A percentile compares a stretch with the other conserved stretches of the same genome.
Conservation (phyloP, 2,797 vertebrate species). For the Triplophysa bombifrons region DNA sequence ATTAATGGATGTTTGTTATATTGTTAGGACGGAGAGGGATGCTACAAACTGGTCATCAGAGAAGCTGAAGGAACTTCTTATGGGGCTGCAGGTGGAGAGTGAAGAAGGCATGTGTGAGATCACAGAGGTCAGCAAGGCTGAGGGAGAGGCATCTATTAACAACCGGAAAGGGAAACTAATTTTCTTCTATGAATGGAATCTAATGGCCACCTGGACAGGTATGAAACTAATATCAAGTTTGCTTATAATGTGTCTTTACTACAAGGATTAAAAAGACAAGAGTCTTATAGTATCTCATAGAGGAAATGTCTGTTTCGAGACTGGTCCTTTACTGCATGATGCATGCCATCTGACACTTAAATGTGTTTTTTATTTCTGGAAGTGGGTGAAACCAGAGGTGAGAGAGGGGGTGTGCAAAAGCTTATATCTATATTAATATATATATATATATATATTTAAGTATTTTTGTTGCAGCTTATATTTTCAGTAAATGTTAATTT, state of each 20-base stretch:
- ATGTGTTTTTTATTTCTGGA: too few species aligned
- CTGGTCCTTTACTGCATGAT: too few species aligned
- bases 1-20: neutral
- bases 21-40: conserved; percentile 89
- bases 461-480: too few species aligned
- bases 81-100: conserved; percentile 77
- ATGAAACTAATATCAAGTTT: conserved; percentile 49
- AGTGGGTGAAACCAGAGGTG: too few species aligned
- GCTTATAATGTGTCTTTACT: neutral
- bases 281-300: too few species aligned
- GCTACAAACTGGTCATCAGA: conserved; percentile 90
- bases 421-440: too few species aligned
- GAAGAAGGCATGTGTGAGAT: conserved; percentile 85
- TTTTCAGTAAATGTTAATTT: too few species aligned
- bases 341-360: too few species aligned
- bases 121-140: conserved; percentile 85
- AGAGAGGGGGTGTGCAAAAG: too few species aligned
- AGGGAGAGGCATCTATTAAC: conserved; percentile 93
- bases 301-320: too few species aligned
- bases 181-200: conserved; percentile 92
- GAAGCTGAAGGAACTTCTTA: conserved; percentile 83
- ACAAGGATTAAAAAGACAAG: neutral
- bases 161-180: conserved; percentile 95
- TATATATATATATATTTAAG: too few species aligned
- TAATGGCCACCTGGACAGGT: conserved; percentile 89